These are phyloP conservation scores for Carettochelys insculpta DNA, from an alignment of 2,113 vertebrate genomes.

Conservation along the genomic window DNA sequence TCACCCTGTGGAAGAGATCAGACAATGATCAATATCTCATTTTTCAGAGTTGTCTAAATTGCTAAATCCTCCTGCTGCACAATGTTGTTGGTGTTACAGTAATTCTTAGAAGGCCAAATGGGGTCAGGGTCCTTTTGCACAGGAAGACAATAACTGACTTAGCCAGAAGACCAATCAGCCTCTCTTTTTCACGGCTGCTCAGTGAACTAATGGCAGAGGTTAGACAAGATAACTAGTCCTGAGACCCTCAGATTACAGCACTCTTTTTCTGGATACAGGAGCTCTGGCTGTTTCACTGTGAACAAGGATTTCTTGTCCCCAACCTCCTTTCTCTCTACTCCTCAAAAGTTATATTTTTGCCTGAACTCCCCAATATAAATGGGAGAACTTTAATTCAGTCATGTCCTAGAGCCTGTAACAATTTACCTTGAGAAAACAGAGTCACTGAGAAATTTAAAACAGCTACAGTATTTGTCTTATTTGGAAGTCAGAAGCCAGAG, in stretches of 20 bases:
- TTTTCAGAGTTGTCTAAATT: neutral
- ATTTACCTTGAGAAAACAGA: neutral
- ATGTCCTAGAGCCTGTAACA: neutral
- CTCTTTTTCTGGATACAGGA: neutral
- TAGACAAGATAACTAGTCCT: neutral
- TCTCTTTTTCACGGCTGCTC: rapidly evolving
- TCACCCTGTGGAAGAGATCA: neutral
- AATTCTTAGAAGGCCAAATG: neutral
- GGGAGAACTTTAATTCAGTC: neutral
- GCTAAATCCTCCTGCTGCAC: neutral
- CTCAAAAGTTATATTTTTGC: neutral
- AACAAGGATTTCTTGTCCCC: neutral
- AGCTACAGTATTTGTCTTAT: slow-evolving; percentile 36
- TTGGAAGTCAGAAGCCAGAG: slow-evolving; percentile 48
- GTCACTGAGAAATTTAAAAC: slow-evolving; percentile 15
- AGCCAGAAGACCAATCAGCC: neutral
- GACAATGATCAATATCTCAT: neutral
- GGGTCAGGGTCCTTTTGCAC: neutral
- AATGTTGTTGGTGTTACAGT: neutral
- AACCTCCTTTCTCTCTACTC: neutral
- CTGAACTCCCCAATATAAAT: neutral
- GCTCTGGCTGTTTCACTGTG: neutral
- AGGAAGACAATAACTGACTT: neutral
- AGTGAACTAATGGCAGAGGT: neutral
- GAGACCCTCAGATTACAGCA: neutral